Percentiles rank a stretch among this genome's conserved stretches.
phyloP scores from a whole-genome alignment of 2,113 vertebrate genomes.

The Chunga burmeisteri region DNA sequence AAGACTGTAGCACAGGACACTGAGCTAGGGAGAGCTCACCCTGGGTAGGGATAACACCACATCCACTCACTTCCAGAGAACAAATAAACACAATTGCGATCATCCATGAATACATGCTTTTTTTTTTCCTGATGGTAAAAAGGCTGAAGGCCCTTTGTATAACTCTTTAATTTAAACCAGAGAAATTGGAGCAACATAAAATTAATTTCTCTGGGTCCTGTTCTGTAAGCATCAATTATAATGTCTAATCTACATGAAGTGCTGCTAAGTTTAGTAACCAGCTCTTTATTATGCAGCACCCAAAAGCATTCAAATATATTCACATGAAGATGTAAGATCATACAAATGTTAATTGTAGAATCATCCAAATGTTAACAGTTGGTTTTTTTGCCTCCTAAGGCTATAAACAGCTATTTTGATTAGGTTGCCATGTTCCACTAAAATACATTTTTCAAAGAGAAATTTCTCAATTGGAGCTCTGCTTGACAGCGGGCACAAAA shows the following conservation, averaged over 20 bases:
- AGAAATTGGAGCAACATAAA: slow-evolving; percentile 45
- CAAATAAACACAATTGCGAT: neutral
- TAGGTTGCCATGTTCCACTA: neutral
- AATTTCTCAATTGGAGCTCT: neutral
- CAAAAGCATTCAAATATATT: slow-evolving; percentile 35
- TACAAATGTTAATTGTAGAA: neutral
- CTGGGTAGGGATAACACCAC: neutral
- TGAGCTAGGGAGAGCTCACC: neutral
- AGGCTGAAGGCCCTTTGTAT: neutral
- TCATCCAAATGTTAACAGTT: slow-evolving; percentile 18
- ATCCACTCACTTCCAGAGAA: neutral
- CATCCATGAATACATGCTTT: neutral
- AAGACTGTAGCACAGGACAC: neutral
- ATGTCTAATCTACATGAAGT: slow-evolving; percentile 33
- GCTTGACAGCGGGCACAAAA: neutral
- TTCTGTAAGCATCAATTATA: slow-evolving; percentile 46
- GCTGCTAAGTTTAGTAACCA: slow-evolving; percentile 43
- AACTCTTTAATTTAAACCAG: slow-evolving; percentile 51
- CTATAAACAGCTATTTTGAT: slow-evolving; percentile 26
- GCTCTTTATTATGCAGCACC: slow-evolving; percentile 24
- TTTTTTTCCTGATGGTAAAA: neutral
- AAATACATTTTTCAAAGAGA: slow-evolving; percentile 4
- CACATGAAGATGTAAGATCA: neutral
- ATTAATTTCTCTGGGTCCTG: slow-evolving; percentile 52
- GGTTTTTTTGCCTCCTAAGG: neutral